Conservation (phyloP, 2,888 invertebrate genomes). For the Drosophila merina region DNA sequence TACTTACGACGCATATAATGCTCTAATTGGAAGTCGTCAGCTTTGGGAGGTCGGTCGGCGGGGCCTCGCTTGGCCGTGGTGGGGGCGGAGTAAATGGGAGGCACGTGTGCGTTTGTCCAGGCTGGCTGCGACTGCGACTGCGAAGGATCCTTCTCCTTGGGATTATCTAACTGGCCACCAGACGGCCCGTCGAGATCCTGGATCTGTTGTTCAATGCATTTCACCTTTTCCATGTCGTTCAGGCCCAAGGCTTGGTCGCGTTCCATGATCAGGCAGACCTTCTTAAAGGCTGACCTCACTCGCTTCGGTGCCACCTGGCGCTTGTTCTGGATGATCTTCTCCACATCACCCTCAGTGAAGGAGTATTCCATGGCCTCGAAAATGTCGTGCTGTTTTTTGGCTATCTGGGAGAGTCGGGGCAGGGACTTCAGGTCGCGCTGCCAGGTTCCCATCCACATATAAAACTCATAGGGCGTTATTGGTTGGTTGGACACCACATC, state of each 20-base stretch:
- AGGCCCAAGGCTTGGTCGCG: constrained; percentile 40
- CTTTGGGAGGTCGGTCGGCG: constrained; percentile 5
- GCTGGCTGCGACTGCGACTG: background rate
- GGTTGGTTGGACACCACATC: constrained; percentile 45
- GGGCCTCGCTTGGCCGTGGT: background rate
- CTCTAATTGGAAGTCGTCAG: constrained; percentile 27
- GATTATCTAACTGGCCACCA: background rate
- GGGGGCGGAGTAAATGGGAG: background rate
- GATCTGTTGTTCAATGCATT: constrained; percentile 39
- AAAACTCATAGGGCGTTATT: constrained; percentile 27
- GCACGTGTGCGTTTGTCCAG: background rate
- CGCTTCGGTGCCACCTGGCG: constrained; percentile 4
- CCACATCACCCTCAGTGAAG: constrained; percentile 49
- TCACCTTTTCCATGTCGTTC: constrained; percentile 34
- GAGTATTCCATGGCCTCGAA: constrained; percentile 15
- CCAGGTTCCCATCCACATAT: constrained; percentile 22
- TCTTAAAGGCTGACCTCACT: constrained; percentile 36
- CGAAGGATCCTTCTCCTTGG: background rate
- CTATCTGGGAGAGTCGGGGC: constrained; percentile 32
- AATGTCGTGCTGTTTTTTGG: constrained; percentile 37
- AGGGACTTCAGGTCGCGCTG: background rate
- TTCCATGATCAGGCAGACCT: constrained; percentile 45
- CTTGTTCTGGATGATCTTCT: constrained; percentile 37
- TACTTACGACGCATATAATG: constrained; percentile 37
- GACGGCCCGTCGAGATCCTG: constrained; percentile 34